Evolutionary conservation across 2,113 vertebrate genomes (phyloP).

Genomic region (Axis porcinus): DNA sequence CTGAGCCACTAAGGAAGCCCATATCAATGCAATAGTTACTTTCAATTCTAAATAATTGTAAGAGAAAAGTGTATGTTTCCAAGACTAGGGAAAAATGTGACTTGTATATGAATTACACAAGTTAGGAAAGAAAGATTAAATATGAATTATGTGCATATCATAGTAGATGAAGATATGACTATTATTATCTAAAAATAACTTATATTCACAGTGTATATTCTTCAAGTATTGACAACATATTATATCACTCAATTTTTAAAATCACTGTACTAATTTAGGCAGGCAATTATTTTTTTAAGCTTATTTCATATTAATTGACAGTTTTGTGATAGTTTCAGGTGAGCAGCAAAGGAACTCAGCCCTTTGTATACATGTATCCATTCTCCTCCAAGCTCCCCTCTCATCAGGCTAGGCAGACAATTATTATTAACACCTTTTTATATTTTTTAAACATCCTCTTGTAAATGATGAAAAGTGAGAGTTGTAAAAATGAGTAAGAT

Average conservation of each 20-base stretch:
- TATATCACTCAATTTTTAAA: neutral
- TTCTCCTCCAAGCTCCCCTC: neutral
- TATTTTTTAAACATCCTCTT: neutral
- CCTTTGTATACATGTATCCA: neutral
- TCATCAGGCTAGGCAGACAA: neutral
- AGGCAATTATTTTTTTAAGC: neutral
- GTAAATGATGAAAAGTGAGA: neutral
- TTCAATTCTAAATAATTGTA: neutral
- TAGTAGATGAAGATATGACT: neutral
- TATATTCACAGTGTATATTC: neutral
- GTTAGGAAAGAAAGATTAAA: neutral
- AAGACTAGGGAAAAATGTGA: neutral
- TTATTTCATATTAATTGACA: neutral
- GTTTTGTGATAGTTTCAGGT: neutral
- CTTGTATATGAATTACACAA: neutral
- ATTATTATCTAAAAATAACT: neutral
- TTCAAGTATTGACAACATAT: neutral
- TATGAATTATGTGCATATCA: neutral
- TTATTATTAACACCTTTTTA: neutral
- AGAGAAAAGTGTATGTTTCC: neutral
- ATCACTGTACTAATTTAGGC: neutral
- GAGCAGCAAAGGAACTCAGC: neutral
- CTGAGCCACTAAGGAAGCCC: neutral
- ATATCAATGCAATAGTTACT: neutral
- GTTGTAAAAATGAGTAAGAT: neutral